Conservation (phyloP, 2,888 invertebrate species). For the Cheilosia grossa region DNA sequence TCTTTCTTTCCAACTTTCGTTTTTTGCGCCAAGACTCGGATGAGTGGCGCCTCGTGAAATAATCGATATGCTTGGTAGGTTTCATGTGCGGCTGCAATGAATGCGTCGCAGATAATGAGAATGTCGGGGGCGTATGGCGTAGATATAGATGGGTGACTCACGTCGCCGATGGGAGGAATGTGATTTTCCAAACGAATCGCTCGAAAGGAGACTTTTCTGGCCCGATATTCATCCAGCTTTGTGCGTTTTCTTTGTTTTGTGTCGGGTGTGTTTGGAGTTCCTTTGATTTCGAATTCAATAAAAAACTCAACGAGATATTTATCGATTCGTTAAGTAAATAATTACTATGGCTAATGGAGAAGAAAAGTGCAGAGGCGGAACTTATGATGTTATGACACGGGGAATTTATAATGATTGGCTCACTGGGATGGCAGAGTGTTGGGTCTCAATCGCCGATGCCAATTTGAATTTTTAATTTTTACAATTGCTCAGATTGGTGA, state of each 20-base stretch:
- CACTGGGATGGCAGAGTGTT: neutral
- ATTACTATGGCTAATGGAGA: conserved; percentile 42
- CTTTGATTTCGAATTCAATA: conserved; percentile 62
- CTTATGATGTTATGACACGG: conserved; percentile 1
- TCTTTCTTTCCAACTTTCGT: neutral
- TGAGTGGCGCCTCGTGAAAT: conserved; percentile 62
- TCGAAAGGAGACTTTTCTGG: conserved; percentile 17
- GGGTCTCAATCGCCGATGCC: too few relatives aligned
- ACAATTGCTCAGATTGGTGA: too few relatives aligned
- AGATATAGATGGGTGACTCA: conserved; percentile 33
- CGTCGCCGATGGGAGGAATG: conserved; percentile 24
- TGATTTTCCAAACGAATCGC: conserved; percentile 47
- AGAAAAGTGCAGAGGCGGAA: conserved; percentile 19
- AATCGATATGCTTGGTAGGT: conserved; percentile 62
- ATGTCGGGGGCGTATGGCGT: conserved; percentile 15
- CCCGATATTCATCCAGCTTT: neutral
- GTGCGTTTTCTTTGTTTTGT: conserved; percentile 7
- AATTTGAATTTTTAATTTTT: too few relatives aligned
- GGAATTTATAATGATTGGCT: conserved; percentile 1
- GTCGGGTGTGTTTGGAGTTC: conserved; percentile 25
- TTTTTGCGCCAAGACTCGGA: conserved; percentile 45
- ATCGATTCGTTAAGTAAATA: conserved; percentile 66
- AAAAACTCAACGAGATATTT: conserved; percentile 60
- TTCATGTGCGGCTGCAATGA: conserved; percentile 18
- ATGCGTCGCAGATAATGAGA: conserved; percentile 27